Conservation (phyloP, 2,888 invertebrate species). For the Acanthosepion esculentum region DNA sequence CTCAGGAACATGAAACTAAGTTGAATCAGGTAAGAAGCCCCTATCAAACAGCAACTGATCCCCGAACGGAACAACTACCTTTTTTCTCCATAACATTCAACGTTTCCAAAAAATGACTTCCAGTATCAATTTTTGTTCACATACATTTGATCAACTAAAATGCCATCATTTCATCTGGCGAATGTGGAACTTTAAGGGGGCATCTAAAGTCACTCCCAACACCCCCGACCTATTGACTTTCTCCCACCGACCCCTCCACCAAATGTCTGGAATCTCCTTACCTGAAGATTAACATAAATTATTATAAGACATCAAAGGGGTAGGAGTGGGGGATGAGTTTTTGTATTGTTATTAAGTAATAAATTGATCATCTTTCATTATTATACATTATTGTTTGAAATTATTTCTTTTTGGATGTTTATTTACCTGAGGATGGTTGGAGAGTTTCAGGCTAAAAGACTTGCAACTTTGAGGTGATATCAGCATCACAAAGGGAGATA, state of each 20-base stretch:
- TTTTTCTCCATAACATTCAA: too few species aligned
- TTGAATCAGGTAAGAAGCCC: background rate
- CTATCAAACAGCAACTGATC: background rate
- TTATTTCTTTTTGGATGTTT: background rate
- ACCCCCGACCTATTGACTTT: background rate
- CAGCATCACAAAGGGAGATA: too few species aligned
- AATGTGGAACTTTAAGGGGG: background rate
- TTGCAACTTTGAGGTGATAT: too few species aligned
- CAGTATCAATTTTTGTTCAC: background rate
- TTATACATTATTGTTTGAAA: background rate
- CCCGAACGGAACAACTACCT: too few species aligned
- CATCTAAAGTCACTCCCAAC: background rate
- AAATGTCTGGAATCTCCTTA: background rate
- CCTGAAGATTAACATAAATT: background rate
- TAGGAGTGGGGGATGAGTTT: background rate
- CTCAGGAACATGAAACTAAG: background rate
- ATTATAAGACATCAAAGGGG: background rate
- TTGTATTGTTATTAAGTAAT: slow-evolving; percentile 12
- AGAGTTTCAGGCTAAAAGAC: background rate
- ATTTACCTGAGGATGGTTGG: background rate
- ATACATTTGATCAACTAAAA: background rate
- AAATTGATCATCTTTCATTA: slow-evolving; percentile 5
- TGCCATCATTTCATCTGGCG: too few species aligned
- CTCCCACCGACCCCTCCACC: background rate
- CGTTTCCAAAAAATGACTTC: background rate